Conservation (phyloP, 1,140 invertebrate species). For the Gyrodactylus salaris region DNA sequence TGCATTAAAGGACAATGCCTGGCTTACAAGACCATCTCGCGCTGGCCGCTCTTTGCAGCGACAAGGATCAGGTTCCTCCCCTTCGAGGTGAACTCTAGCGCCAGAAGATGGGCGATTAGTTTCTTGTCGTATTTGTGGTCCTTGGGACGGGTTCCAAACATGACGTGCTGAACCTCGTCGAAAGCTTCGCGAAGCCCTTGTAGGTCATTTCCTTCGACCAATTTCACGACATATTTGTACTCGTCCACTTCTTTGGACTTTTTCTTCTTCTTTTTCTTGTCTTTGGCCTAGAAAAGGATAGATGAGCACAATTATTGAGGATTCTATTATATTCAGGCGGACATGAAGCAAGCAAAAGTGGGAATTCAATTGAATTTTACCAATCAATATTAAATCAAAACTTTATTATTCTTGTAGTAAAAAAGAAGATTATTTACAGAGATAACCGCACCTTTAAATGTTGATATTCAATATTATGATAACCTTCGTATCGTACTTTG, state of each 20-base stretch:
- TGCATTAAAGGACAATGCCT: too few species aligned
- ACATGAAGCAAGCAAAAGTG: too few species aligned
- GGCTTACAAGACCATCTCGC: neutral
- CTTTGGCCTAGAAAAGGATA: neutral
- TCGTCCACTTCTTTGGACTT: neutral
- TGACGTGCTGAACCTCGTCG: neutral
- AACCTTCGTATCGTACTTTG: too few species aligned
- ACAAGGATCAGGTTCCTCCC: neutral
- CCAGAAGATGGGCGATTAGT: neutral
- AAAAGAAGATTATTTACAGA: too few species aligned
- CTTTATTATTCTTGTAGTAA: too few species aligned
- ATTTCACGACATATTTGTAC: neutral
- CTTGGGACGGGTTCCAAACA: neutral
- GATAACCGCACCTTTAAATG: too few species aligned
- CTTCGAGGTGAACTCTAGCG: neutral
- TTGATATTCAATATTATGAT: too few species aligned
- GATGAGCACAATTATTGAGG: too few species aligned
- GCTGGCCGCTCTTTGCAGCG: neutral
- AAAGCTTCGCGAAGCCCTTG: neutral
- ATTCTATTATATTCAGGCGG: too few species aligned
- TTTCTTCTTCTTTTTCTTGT: neutral
- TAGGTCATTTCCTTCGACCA: neutral
- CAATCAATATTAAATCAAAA: too few species aligned
- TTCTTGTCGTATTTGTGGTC: neutral
- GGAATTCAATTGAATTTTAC: too few species aligned